A percentile compares a stretch with the other conserved stretches of the same genome.
Conservation (phyloP, 2,797 vertebrate species). For the Masticophis lateralis region DNA sequence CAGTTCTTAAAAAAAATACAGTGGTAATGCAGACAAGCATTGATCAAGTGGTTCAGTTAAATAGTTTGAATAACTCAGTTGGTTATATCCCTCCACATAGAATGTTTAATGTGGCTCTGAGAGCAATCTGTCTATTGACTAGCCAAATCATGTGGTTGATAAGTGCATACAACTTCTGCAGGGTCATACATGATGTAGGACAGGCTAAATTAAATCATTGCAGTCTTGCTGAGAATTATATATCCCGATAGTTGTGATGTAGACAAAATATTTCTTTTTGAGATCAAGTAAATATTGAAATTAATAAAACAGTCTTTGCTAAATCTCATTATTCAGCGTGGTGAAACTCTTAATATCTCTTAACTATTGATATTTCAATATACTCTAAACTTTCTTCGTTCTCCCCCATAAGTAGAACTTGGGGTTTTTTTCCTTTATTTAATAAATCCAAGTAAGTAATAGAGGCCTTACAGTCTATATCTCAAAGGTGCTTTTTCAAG, state of each 20-base stretch:
- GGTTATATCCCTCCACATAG: background rate
- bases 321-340: background rate
- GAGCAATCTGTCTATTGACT: background rate
- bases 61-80: background rate
- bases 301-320: background rate
- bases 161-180: background rate
- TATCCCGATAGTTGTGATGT: background rate
- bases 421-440: background rate
- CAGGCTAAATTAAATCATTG: background rate
- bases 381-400: background rate
- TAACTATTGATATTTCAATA: background rate
- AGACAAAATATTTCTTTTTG: background rate
- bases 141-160: background rate
- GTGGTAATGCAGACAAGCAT: background rate
- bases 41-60: background rate
- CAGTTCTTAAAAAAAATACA: background rate
- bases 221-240: background rate
- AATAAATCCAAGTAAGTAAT: background rate
- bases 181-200: background rate
- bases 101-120: background rate
- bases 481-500: too few species aligned
- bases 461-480: background rate
- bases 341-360: background rate
- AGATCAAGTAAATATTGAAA: background rate
- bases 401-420: background rate